Base-by-base conservation (phyloP, 2,797 vertebrate species). In the Chaenodraco wilsoni region DNA sequence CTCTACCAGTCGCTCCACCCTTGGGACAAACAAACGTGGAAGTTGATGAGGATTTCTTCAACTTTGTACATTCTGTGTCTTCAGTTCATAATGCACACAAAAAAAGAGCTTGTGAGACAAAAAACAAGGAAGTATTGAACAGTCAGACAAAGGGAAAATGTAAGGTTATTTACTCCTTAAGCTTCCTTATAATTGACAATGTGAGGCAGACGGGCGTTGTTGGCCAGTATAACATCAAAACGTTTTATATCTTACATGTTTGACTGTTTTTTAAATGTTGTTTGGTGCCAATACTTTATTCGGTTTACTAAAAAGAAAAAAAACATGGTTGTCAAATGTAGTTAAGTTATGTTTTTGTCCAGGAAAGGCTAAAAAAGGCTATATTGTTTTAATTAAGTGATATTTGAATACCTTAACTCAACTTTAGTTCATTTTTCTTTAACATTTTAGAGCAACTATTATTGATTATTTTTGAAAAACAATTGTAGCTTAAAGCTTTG, bases 1-100 rank as follows among this genome's bases (percentile, higher is more conserved):
- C 37, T 54, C 7, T 15, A 74, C 75, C 77, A 63, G 84, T 84
- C 50, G 15, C 52, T 86, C 74, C 59, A 69, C 61, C 76, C 37
- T 4, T 12, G 6, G 54, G 12, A 2, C 11, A 72, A 9, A 48
- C 54, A 57, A 13, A 74, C 46, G 3, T 37, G 41, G 0, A 51
- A 9, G 33, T 31, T 9, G 21, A 55, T 69, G 27, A 62, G 10
- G 13, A n/a, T 46, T 37, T 50, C 10, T 23, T 33, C 3, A 55
- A 23, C 3, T 16, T 56, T 6, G 3, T 15, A 15, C n/a, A 15
- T 3, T 40, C 0, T 37, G 33, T 9, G 12, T 27, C 63, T 41
- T 23, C 23, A 27, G 31, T n/a, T 51, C 3, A 40, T 59, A 10
- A 44, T 33, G 52, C 46, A 12, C 8, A 0, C 13, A 13, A 27